These are phyloP conservation scores for Nerophis ophidion DNA, from an alignment of 2,113 vertebrate genomes.

Conservation along the genomic window DNA sequence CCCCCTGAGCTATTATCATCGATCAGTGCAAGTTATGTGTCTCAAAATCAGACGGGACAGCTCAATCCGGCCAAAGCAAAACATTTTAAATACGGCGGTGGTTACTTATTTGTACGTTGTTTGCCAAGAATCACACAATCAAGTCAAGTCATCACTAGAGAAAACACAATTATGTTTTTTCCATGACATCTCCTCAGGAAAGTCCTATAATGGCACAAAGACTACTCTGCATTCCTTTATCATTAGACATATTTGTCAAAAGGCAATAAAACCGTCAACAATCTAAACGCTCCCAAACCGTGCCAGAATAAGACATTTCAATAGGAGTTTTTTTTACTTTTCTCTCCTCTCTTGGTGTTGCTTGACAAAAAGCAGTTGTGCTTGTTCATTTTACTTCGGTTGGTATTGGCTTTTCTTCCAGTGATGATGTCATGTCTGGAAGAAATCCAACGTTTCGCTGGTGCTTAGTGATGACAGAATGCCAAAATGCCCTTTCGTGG, in stretches of 20 bases:
- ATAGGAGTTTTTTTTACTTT: not conserved
- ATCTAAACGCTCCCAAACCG: not conserved
- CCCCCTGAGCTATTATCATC: too few species aligned
- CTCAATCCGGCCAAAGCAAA: not conserved
- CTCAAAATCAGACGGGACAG: not conserved
- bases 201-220: conserved; percentile 8
- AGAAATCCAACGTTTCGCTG: conserved; percentile 37
- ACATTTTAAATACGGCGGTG: not conserved
- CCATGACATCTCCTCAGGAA: conserved; percentile 33
- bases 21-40: too few species aligned
- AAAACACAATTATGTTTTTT: conserved; percentile 26
- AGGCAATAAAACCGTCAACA: not conserved
- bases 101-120: not conserved
- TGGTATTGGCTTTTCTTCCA: conserved; percentile 12
- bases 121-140: conserved; percentile 7
- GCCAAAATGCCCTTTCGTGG: conserved; percentile 44
- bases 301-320: not conserved
- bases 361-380: conserved; percentile 38
- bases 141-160: conserved; percentile 17
- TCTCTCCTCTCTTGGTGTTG: conserved; percentile 11
- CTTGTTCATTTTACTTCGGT: conserved; percentile 24
- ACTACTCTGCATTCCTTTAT: conserved; percentile 9
- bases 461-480: conserved; percentile 32
- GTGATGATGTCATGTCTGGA: conserved; percentile 16
- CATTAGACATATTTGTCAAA: not conserved